Evolutionary conservation across 2,113 vertebrate species (phyloP).

Genomic region (Hippopotamus amphibius): DNA sequence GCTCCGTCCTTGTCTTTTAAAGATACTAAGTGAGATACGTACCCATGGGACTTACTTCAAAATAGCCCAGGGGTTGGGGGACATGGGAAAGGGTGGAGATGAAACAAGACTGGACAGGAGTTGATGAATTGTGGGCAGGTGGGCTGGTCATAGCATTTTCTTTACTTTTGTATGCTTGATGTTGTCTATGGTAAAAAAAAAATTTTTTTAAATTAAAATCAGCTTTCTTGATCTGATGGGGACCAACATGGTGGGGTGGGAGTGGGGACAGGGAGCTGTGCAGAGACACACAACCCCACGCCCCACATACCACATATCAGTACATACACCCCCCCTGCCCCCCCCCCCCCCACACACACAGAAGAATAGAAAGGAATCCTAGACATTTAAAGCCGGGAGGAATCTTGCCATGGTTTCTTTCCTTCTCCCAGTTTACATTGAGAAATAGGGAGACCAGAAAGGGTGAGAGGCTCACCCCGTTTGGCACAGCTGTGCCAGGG

Average conservation of each 20-base stretch:
- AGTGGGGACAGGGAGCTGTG: neutral
- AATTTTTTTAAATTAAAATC: neutral
- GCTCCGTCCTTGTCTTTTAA: neutral
- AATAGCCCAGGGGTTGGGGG: rapidly evolving
- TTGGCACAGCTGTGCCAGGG: rapidly evolving
- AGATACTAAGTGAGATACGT: no score
- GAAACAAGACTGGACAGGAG: neutral
- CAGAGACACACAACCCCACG: no score
- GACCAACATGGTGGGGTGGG: neutral
- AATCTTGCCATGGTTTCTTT: neutral
- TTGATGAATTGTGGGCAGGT: neutral
- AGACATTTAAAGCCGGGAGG: neutral
- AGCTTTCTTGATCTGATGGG: neutral
- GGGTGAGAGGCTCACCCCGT: neutral
- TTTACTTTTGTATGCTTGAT: neutral
- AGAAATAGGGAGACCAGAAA: neutral
- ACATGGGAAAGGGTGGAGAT: rapidly evolving
- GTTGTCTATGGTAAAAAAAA: neutral
- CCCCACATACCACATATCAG: neutral
- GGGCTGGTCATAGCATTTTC: neutral
- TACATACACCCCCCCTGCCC: no score
- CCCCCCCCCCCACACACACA: no score
- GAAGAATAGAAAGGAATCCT: neutral
- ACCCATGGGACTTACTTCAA: neutral
- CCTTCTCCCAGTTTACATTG: neutral